Percentiles rank a stretch among this genome's conserved stretches.
Evolutionary conservation across 2,797 vertebrate species (phyloP).

Genomic region (Leucoraja ocellata): DNA sequence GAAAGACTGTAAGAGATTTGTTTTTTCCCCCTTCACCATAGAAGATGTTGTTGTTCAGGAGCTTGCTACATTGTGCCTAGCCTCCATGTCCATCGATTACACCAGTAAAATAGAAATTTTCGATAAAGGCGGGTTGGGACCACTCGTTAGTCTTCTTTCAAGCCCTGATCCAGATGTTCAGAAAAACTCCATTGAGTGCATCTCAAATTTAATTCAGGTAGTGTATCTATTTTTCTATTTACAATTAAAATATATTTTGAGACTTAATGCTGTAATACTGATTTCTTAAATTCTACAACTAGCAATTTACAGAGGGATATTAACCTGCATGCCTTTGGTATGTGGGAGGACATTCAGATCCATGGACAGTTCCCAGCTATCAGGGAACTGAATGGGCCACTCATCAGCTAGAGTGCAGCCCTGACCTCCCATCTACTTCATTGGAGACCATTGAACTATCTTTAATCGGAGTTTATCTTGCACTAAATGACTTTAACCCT

Average conservation of each 20-base stretch:
- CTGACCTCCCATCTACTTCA: too few species aligned
- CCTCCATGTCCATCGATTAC: constrained; percentile 71
- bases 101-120: constrained; percentile 72
- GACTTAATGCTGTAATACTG: neutral
- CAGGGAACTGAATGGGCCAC: too few species aligned
- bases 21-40: constrained; percentile 47
- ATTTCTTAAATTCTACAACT: neutral
- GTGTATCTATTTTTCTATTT: neutral
- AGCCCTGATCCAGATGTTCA: constrained; percentile 81
- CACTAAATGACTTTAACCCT: too few species aligned
- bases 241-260: neutral
- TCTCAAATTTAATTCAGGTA: constrained; percentile 81
- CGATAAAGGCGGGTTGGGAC: constrained; percentile 69
- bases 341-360: too few species aligned
- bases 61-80: constrained; percentile 80
- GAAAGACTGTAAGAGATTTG: neutral
- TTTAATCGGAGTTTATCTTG: too few species aligned
- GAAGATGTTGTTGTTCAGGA: constrained; percentile 78
- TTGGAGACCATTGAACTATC: too few species aligned
- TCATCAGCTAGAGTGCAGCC: too few species aligned
- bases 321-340: too few species aligned
- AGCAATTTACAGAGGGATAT: too few species aligned
- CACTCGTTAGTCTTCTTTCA: constrained; percentile 71
- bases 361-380: too few species aligned
- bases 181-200: constrained; percentile 82